Percentiles rank a stretch among this genome's conserved stretches.
Evolutionary conservation across 2,797 vertebrate species (phyloP).

Genomic region (Amazona ochrocephala): DNA sequence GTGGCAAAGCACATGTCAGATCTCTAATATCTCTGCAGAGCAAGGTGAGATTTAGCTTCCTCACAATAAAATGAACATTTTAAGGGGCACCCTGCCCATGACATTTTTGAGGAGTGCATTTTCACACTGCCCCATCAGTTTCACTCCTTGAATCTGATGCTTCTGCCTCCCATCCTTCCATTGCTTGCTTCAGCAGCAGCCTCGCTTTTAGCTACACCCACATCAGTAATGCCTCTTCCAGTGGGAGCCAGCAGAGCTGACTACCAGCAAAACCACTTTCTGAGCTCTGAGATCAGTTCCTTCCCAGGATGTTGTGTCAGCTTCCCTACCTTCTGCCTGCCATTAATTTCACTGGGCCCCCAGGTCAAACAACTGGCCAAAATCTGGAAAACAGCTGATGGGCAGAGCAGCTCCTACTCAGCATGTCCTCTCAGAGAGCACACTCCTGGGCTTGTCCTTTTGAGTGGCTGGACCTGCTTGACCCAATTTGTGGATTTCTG

Average conservation of each 20-base stretch:
- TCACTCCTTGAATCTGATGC: background rate
- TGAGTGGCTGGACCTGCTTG: constrained; percentile 60
- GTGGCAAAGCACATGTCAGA: background rate
- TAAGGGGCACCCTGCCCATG: background rate
- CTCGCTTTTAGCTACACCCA: background rate
- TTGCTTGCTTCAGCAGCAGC: background rate
- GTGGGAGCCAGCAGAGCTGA: background rate
- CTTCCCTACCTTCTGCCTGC: constrained; percentile 53
- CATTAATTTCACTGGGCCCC: constrained; percentile 30
- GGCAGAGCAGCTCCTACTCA: constrained; percentile 10
- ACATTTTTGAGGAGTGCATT: background rate
- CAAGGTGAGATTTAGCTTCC: background rate
- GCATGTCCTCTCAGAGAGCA: constrained; percentile 52
- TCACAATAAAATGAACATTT: background rate
- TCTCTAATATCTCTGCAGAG: background rate
- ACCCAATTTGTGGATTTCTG: constrained; percentile 66
- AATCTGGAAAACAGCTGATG: constrained; percentile 65
- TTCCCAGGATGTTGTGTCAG: constrained; percentile 35
- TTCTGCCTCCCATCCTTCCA: background rate
- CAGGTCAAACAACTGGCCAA: constrained; percentile 56
- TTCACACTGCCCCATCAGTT: background rate
- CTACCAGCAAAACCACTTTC: background rate
- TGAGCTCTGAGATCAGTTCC: constrained; percentile 14
- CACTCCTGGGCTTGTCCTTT: constrained; percentile 19
- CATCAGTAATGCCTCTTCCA: background rate